These are phyloP conservation scores for Ramphastos sulfuratus DNA, from an alignment of 2,113 vertebrate species.

Conservation along the genomic window DNA sequence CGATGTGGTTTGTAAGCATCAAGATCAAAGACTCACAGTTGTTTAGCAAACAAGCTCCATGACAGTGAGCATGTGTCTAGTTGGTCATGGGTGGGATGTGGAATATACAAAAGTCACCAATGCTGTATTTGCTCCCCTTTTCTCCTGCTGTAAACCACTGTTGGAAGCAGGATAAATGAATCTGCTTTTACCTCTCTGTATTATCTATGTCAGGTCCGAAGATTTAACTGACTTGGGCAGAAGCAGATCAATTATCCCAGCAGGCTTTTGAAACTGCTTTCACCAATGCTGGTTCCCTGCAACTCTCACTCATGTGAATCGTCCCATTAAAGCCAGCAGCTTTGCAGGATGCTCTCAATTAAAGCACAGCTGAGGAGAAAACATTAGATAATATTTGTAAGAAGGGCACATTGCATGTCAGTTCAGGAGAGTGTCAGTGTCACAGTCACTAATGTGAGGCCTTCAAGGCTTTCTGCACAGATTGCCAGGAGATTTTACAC, in stretches of 20 bases:
- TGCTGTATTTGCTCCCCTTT: background rate
- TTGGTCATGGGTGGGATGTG: background rate
- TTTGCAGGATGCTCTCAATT: background rate
- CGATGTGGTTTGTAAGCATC: background rate
- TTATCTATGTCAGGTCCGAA: background rate
- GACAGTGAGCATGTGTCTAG: background rate
- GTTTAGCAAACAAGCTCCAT: background rate
- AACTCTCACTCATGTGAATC: background rate
- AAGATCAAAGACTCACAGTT: background rate
- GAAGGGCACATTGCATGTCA: background rate
- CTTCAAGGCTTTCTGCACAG: background rate
- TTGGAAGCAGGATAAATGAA: background rate
- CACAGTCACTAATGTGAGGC: background rate
- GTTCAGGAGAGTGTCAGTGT: background rate
- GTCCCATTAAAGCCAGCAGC: background rate
- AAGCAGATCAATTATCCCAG: conserved; percentile 22
- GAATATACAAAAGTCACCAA: background rate
- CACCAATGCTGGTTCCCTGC: background rate
- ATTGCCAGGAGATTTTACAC: background rate
- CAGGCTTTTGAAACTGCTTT: background rate
- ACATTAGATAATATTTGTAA: background rate
- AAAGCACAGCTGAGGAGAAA: conserved; percentile 8
- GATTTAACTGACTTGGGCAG: background rate
- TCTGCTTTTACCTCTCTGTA: background rate
- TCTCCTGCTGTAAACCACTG: background rate